phyloP scores from a whole-genome alignment of 2,888 invertebrate genomes.

The Meiosimyza platycephala region DNA sequence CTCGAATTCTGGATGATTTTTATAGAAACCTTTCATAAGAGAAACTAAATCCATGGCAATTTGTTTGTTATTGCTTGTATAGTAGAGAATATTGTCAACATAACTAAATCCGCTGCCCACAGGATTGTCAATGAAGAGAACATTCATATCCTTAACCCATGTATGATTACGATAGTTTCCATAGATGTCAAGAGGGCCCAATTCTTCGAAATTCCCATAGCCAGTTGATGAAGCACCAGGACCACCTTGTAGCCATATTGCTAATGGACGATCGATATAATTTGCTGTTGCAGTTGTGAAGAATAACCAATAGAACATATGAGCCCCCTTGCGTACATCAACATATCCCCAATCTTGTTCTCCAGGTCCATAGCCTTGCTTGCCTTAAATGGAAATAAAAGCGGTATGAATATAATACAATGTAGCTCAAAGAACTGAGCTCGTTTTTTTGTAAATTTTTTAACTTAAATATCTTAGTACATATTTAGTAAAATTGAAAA shows the following conservation, averaged over 20 bases:
- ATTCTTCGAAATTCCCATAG: conserved; percentile 87
- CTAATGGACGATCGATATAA: conserved; percentile 76
- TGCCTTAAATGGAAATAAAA: conserved; percentile 46
- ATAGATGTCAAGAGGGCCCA: conserved; percentile 79
- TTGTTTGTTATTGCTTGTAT: conserved; percentile 72
- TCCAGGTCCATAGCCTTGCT: conserved; percentile 71
- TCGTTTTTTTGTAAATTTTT: too few relatives aligned
- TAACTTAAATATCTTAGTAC: too few relatives aligned
- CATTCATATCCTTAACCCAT: conserved; percentile 84
- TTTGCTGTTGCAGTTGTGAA: conserved; percentile 74
- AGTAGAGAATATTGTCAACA: conserved; percentile 70
- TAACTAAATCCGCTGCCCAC: conserved; percentile 91
- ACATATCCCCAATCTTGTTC: conserved; percentile 82
- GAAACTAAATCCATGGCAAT: conserved; percentile 82
- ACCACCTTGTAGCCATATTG: conserved; percentile 92
- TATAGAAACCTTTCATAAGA: conserved; percentile 78
- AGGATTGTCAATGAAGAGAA: conserved; percentile 90
- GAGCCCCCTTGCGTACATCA: conserved; percentile 77
- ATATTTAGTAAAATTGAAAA: too few relatives aligned
- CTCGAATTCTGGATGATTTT: conserved; percentile 76
- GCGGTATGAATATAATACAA: background rate
- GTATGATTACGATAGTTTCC: conserved; percentile 77
- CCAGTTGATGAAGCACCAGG: conserved; percentile 84
- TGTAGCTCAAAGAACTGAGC: too few relatives aligned
- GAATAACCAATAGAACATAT: conserved; percentile 91